Evolutionary conservation across 2,888 invertebrate species (phyloP).

Genomic region (Nomada fabriciana): DNA sequence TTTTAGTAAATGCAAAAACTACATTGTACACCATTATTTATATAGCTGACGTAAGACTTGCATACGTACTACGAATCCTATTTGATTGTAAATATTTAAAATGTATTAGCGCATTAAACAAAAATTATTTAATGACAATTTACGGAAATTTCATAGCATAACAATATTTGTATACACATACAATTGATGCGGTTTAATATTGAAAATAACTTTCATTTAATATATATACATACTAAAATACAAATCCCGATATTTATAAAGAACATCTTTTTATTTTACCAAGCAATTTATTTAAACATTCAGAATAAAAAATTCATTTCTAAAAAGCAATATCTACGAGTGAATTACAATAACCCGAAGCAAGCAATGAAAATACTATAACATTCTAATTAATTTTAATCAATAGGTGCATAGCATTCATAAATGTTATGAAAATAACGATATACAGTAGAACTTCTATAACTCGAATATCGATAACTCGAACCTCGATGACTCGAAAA

Average conservation of each 20-base stretch:
- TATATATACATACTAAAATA: constrained; percentile 50
- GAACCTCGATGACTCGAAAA: too few relatives aligned
- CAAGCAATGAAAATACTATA: neutral
- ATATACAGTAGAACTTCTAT: too few relatives aligned
- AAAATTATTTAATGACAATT: constrained; percentile 53
- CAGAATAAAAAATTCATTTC: neutral
- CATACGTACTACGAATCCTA: constrained; percentile 23
- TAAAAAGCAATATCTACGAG: neutral
- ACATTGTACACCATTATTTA: constrained; percentile 11
- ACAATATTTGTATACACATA: constrained; percentile 52
- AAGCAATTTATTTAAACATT: constrained; percentile 7
- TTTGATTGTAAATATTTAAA: constrained; percentile 39
- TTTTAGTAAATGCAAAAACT: neutral
- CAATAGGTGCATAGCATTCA: neutral
- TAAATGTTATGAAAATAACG: too few relatives aligned
- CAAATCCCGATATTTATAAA: constrained; percentile 73
- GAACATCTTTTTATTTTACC: constrained; percentile 41
- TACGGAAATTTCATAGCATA: constrained; percentile 27
- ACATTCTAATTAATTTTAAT: too few relatives aligned
- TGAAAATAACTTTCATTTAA: constrained; percentile 64
- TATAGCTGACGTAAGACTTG: constrained; percentile 4
- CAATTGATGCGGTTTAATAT: constrained; percentile 46
- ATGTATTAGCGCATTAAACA: constrained; percentile 22
- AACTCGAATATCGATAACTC: too few relatives aligned
- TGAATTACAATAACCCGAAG: neutral